Evolutionary conservation across 2,113 vertebrate genomes (phyloP).

Genomic region (Cisticola juncidis): DNA sequence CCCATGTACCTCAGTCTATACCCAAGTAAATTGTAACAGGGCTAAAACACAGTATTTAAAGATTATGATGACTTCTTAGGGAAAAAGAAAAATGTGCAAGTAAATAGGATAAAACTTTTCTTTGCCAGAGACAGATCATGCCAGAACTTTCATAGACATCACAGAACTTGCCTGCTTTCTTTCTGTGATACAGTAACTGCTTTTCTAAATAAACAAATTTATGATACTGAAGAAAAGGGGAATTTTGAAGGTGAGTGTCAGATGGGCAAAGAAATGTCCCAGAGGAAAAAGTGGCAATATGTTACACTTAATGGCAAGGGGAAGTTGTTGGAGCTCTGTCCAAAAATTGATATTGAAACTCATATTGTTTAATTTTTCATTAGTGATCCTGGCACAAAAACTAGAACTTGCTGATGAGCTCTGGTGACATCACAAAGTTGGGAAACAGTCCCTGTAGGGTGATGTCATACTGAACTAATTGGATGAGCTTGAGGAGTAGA

Average conservation of each 20-base stretch:
- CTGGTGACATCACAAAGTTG: not conserved
- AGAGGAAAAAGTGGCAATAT: not conserved
- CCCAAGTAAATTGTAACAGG: not conserved
- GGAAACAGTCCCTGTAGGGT: not conserved
- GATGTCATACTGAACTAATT: fast-evolving
- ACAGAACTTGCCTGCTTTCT: not conserved
- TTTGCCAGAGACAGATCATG: not conserved
- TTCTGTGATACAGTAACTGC: not conserved
- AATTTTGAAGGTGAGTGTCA: not conserved
- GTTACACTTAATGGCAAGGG: not conserved
- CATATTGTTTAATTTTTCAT: not conserved
- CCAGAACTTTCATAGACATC: not conserved
- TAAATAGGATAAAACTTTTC: not conserved
- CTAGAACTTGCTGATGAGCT: not conserved
- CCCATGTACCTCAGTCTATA: not conserved
- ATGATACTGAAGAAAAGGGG: not conserved
- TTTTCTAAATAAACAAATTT: not conserved
- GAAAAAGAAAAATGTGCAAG: not conserved
- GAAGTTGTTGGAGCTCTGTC: not conserved
- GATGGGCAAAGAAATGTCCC: not conserved
- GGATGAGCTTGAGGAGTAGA: not conserved
- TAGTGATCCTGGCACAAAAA: not conserved
- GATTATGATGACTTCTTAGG: not conserved
- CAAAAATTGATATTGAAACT: not conserved
- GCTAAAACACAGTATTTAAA: not conserved